Percentiles rank a stretch among this genome's conserved stretches.
Evolutionary conservation across 2,888 invertebrate species (phyloP).

Genomic region (Drosophila hamatofila): DNA sequence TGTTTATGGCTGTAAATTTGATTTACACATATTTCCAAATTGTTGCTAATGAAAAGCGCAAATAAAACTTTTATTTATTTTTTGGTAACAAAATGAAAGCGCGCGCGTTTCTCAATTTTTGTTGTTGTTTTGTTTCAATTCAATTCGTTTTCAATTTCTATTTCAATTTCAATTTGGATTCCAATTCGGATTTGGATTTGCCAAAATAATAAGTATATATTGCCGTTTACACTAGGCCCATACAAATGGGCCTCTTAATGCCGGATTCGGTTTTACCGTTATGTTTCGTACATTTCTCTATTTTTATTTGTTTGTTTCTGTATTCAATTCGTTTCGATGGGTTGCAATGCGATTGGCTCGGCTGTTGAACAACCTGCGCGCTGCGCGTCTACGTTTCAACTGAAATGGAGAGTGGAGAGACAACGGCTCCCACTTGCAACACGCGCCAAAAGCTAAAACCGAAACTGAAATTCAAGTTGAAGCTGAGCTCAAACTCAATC

Average conservation of each 20-base stretch:
- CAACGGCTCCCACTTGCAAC: constrained; percentile 55
- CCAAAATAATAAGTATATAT: constrained; percentile 10
- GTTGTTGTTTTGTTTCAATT: constrained; percentile 11
- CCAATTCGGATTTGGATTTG: neutral
- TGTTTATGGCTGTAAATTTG: constrained; percentile 33
- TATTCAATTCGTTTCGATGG: constrained; percentile 7
- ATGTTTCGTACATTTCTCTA: constrained; percentile 37
- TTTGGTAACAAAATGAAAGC: constrained; percentile 71
- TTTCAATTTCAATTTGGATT: constrained; percentile 31
- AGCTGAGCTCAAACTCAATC: constrained; percentile 13
- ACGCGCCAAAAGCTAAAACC: constrained; percentile 46
- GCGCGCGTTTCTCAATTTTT: constrained; percentile 1
- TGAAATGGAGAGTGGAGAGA: constrained; percentile 69
- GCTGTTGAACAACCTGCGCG: constrained; percentile 52
- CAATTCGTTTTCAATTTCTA: constrained; percentile 30
- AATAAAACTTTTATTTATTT: constrained; percentile 39
- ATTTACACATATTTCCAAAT: constrained; percentile 60
- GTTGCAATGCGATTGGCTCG: constrained; percentile 8
- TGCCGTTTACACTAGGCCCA: constrained; percentile 34
- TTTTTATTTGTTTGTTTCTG: constrained; percentile 12
- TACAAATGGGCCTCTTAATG: constrained; percentile 64
- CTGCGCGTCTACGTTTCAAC: constrained; percentile 59
- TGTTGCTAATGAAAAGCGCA: constrained; percentile 63
- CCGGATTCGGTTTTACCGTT: constrained; percentile 41
- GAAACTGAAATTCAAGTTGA: constrained; percentile 11